A percentile compares a stretch with the other conserved stretches of the same genome.
These are phyloP conservation scores for Pseudomyrmex dendroicus DNA, from an alignment of 1,140 invertebrate genomes.

Conservation along the genomic window DNA sequence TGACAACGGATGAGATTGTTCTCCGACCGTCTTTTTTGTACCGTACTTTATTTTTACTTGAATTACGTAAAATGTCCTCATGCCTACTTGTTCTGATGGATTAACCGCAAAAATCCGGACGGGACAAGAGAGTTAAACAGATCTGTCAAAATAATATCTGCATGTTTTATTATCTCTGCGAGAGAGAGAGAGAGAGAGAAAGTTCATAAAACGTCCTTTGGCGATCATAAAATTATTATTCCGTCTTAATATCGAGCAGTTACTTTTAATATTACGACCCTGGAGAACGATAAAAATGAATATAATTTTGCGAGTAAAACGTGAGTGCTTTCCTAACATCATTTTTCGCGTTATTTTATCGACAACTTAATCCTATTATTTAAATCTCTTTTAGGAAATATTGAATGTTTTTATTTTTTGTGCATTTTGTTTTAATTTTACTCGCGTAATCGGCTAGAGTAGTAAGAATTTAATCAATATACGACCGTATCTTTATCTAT, in stretches of 20 bases:
- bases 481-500: too few relatives aligned
- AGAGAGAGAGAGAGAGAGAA: not conserved
- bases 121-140: not conserved
- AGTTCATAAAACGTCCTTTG: slow-evolving; percentile 38
- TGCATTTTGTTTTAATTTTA: too few relatives aligned
- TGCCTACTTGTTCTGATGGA: not conserved
- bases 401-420: not conserved
- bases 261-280: slow-evolving; percentile 40
- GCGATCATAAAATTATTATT: slow-evolving; percentile 31
- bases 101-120: not conserved
- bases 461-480: too few relatives aligned
- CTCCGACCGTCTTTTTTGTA: slow-evolving; percentile 13
- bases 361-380: not conserved
- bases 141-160: slow-evolving; percentile 18
- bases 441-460: too few relatives aligned
- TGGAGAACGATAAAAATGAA: slow-evolving; percentile 37
- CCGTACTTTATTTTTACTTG: not conserved
- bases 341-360: slow-evolving; percentile 1
- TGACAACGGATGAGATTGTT: not conserved
- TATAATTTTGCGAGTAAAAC: slow-evolving; percentile 30
- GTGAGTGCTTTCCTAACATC: slow-evolving; percentile 11
- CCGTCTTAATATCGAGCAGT: slow-evolving; percentile 36
- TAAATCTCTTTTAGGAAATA: not conserved
- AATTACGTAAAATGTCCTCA: slow-evolving; percentile 9
- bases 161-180: slow-evolving; percentile 19